Conservation (phyloP, 2,113 vertebrate genomes). For the Cottus gobio region DNA sequence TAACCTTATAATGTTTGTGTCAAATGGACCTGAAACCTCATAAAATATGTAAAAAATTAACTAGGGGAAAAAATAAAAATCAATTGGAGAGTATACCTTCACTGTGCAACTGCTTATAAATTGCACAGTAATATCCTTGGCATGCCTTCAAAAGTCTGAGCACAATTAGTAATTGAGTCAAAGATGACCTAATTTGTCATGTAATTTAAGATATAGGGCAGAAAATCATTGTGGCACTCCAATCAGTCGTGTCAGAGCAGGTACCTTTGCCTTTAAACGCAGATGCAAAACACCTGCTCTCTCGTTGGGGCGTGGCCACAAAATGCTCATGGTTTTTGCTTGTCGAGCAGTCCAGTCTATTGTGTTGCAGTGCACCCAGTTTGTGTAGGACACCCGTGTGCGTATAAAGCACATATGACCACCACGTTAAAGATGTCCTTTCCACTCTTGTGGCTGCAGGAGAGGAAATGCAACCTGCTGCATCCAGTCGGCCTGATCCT, state of each 20-base stretch:
- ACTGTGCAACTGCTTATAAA: not conserved
- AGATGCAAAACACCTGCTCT: slow-evolving; percentile 48
- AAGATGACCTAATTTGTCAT: not conserved
- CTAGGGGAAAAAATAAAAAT: not conserved
- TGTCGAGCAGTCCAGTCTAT: not conserved
- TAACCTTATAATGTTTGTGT: not conserved
- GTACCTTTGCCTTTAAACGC: slow-evolving; percentile 14
- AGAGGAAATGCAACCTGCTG: not conserved
- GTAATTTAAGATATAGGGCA: slow-evolving; percentile 3
- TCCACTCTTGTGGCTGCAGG: not conserved
- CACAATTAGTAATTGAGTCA: not conserved
- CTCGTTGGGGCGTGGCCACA: not conserved
- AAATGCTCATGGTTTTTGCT: not conserved
- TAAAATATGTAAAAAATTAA: not conserved
- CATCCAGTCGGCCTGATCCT: no score
- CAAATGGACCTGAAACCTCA: not conserved
- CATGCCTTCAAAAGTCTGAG: not conserved
- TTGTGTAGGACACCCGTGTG: not conserved
- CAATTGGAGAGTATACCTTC: not conserved
- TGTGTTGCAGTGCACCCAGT: not conserved
- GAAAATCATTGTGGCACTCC: slow-evolving; percentile 29
- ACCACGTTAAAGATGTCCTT: not conserved
- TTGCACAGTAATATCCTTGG: not conserved
- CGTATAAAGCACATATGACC: not conserved
- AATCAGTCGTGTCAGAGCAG: slow-evolving; percentile 15